Conservation (phyloP, 2,113 vertebrate genomes). For the Anhinga rufa region DNA sequence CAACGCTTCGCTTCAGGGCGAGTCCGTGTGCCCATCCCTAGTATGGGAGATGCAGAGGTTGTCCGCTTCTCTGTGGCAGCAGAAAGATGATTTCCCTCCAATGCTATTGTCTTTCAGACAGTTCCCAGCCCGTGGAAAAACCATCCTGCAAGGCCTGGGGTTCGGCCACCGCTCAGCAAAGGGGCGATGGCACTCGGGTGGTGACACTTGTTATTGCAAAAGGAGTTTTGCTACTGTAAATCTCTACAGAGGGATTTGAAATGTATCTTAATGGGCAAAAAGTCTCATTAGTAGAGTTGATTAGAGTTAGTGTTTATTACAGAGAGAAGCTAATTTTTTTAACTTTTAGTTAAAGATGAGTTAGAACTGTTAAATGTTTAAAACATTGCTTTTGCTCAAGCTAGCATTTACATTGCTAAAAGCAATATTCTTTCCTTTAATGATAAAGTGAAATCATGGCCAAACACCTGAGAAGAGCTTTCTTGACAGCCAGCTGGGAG, state of each 20-base stretch:
- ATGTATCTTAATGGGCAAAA: background rate
- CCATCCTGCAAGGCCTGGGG: rapidly evolving
- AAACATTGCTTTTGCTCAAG: background rate
- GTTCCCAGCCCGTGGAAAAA: background rate
- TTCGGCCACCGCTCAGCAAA: rapidly evolving
- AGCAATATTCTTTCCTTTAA: background rate
- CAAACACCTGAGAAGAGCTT: background rate
- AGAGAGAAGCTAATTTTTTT: background rate
- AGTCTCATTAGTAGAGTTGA: background rate
- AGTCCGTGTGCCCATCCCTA: background rate
- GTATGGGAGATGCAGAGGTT: rapidly evolving
- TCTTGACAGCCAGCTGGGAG: background rate
- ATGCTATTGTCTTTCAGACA: rapidly evolving
- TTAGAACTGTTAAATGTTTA: background rate
- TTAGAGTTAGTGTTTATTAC: background rate
- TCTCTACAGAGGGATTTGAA: background rate
- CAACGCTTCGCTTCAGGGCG: background rate
- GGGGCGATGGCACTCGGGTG: rapidly evolving
- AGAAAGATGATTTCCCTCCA: background rate
- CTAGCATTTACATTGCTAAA: background rate
- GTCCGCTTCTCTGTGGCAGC: background rate
- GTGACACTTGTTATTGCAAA: background rate
- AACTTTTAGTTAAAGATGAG: background rate
- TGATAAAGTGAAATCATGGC: background rate
- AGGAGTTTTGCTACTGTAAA: background rate